Evolutionary conservation across 2,113 vertebrate genomes (phyloP).

Genomic region (Leucopsar rothschildi): DNA sequence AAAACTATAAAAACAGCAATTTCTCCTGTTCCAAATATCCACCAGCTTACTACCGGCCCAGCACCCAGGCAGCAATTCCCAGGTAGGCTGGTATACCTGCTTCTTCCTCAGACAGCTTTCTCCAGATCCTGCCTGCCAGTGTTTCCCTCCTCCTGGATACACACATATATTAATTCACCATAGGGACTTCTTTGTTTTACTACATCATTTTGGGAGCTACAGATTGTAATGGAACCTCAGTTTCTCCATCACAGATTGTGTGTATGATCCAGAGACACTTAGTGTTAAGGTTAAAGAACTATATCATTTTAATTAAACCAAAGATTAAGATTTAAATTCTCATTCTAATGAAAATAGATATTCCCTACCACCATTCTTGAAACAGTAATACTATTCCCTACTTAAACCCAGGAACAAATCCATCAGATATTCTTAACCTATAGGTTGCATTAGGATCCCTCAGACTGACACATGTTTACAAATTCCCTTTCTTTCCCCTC

Average conservation of each 20-base stretch:
- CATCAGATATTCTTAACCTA: not conserved
- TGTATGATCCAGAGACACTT: not conserved
- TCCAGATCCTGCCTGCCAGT: fast-evolving
- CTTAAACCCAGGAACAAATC: not conserved
- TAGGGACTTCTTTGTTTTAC: not conserved
- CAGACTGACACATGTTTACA: not conserved
- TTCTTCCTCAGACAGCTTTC: not conserved
- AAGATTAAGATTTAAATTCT: not conserved
- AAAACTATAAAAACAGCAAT: not conserved
- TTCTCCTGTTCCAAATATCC: not conserved
- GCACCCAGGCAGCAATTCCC: not conserved
- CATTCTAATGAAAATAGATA: not conserved
- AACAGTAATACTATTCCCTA: not conserved
- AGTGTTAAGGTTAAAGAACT: not conserved
- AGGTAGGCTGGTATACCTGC: not conserved
- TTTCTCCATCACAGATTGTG: not conserved
- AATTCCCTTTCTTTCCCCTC: not conserved
- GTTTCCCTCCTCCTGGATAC: not conserved
- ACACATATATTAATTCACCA: fast-evolving
- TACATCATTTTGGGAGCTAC: not conserved
- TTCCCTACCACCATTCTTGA: not conserved
- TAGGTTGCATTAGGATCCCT: not conserved
- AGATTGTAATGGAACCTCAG: not conserved
- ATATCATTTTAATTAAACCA: not conserved
- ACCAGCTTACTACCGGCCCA: not conserved